Evolutionary conservation across 1,140 invertebrate species (phyloP), one percentile per base, ranked within the genome.

Genomic region (Drosophila kanapiae): DNA sequence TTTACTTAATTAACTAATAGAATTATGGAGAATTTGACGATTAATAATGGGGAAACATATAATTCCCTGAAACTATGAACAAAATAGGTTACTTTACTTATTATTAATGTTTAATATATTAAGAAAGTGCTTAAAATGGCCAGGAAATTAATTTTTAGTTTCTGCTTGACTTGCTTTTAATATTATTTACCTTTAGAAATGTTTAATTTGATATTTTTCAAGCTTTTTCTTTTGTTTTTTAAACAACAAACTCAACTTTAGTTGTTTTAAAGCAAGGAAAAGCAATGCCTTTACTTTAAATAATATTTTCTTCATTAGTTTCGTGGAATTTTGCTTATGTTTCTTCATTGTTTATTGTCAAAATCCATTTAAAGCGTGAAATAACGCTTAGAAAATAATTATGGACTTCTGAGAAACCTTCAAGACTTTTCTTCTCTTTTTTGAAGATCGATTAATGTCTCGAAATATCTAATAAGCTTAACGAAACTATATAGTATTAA

Each of bases 381-480:
- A 9, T 7, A 23, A 13, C 4, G 4, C 1, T 13, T 35, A 23
- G 14, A 23, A 23, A 54, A 37, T 23, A 1, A 16, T 3, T 0
- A 35, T 37, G 2, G 16, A 35, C 13, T n/a, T 37, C 18, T 18
- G 18, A 6, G 11, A 53, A 18, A 53, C 13, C 31, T 1, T 53
- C 8, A 35, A 53, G 51, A 53, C 51, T 35, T 6, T 8, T 53
- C 31, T 53, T 35, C 51, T 13, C 10, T 18, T 53, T 53, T 35
- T 14, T 7, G 31, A 35, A 23, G 51, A 53, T 14, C 33, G 7
- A 35, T 18, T 8, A 18, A 0, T 8, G 7, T 13, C 31, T 14
- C 1, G 18, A 35, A 35, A 14, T 53, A 53, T 8, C 6, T 33
- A 7, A 5, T 40, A 40, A 40, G 38, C 6, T 13, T 33, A 16